These are phyloP conservation scores for Pangasianodon hypophthalmus DNA, from an alignment of 2,113 vertebrate species.

Conservation along the genomic window DNA sequence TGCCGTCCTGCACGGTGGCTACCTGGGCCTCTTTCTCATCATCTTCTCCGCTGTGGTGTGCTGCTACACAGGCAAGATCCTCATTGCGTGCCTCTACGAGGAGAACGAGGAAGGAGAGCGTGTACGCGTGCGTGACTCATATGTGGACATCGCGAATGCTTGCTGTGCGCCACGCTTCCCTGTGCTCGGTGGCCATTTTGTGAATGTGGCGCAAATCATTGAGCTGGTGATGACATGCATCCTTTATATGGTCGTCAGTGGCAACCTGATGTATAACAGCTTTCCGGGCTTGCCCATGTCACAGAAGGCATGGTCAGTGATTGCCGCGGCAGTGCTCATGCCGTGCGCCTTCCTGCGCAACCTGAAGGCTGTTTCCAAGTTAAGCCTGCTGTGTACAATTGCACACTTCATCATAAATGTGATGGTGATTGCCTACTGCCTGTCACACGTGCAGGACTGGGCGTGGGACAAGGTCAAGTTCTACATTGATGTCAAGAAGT, in stretches of 20 bases:
- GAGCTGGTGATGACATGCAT: slow-evolving; percentile 99
- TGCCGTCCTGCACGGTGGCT: slow-evolving; percentile 96
- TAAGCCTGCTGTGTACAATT: slow-evolving; percentile 92
- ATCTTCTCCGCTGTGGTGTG: slow-evolving; percentile 96
- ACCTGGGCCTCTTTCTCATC: slow-evolving; percentile 96
- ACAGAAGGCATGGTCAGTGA: slow-evolving; percentile 96
- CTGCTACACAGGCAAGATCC: slow-evolving; percentile 98
- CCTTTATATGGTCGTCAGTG: slow-evolving; percentile 95
- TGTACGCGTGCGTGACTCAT: slow-evolving; percentile 94
- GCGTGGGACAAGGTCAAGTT: slow-evolving; percentile 99
- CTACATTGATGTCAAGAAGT: slow-evolving; percentile 98
- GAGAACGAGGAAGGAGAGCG: slow-evolving; percentile 94
- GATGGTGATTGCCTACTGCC: slow-evolving; percentile 94
- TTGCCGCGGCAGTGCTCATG: slow-evolving; percentile 88
- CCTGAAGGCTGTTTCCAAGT: slow-evolving; percentile 95
- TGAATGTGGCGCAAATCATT: slow-evolving; percentile 97
- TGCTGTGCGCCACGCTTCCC: slow-evolving; percentile 95
- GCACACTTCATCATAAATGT: slow-evolving; percentile 94
- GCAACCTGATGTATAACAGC: slow-evolving; percentile 97
- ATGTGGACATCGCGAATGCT: slow-evolving; percentile 95
- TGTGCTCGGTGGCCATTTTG: slow-evolving; percentile 86
- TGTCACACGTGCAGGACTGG: slow-evolving; percentile 92
- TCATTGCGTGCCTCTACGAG: slow-evolving; percentile 95
- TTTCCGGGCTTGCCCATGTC: slow-evolving; percentile 90
- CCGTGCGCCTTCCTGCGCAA: slow-evolving; percentile 95